Evolutionary conservation across 37 sponge, comb jelly and placozoan species (phyloP).

Genomic region (Halichondria panicea): DNA sequence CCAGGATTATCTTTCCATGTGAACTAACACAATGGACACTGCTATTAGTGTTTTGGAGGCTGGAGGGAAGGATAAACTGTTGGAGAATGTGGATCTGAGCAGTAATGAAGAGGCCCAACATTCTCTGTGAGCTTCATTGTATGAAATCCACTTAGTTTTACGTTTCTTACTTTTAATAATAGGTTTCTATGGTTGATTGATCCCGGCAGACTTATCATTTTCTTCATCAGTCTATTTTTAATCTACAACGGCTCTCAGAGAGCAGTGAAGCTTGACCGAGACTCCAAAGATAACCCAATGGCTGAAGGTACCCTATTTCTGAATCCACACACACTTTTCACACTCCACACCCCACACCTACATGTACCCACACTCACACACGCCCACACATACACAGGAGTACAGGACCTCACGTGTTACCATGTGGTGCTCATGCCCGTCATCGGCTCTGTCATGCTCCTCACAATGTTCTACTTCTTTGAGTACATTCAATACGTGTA

Average conservation of each 20-base stretch:
- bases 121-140: too few relatives aligned
- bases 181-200: conserved; percentile 12
- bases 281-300: not conserved
- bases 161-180: too few relatives aligned
- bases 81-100: too few relatives aligned
- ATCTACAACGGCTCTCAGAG: conserved; percentile 29
- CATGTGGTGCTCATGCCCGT: conserved; percentile 45
- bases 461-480: conserved; percentile 72
- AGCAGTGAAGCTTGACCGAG: conserved; percentile 45
- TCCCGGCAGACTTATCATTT: conserved; percentile 15
- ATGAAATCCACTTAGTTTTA: too few relatives aligned
- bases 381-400: not conserved
- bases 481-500: conserved; percentile 69
- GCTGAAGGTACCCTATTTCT: conserved; percentile 12
- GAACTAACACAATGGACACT: too few relatives aligned
- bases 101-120: too few relatives aligned
- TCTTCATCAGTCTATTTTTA: conserved; percentile 22
- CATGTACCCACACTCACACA: too few relatives aligned
- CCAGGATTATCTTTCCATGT: too few relatives aligned
- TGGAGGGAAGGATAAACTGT: too few relatives aligned
- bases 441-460: conserved; percentile 48
- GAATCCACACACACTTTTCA: too few relatives aligned
- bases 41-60: too few relatives aligned
- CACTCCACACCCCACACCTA: too few relatives aligned
- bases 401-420: conserved; percentile 21